These are phyloP conservation scores for Epizoanthus scotinus DNA, from an alignment of 92 coral and sea anemone species.

Conservation along the genomic window DNA sequence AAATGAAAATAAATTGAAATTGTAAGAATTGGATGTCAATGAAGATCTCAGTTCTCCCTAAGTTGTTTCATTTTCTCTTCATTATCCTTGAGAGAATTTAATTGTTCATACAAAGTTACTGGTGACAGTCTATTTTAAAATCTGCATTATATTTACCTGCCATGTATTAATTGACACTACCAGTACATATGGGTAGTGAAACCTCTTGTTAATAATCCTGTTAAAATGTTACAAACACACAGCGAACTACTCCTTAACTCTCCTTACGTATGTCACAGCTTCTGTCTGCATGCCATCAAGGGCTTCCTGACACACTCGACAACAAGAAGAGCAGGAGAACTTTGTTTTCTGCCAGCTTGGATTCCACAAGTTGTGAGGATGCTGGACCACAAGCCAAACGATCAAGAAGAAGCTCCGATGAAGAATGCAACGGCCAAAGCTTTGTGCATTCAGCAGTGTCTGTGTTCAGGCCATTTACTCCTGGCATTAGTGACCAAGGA, in stretches of 20 bases:
- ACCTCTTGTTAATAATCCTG: background rate
- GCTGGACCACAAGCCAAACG: constrained; percentile 63
- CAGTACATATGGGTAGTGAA: background rate
- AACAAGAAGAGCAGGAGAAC: constrained; percentile 77
- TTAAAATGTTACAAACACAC: background rate
- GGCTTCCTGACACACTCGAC: constrained; percentile 56
- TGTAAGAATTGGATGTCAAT: background rate
- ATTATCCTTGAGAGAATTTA: too few relatives aligned
- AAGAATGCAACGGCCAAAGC: constrained; percentile 22
- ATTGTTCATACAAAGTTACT: too few relatives aligned
- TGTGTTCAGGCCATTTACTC: constrained; percentile 56
- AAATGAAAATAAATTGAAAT: too few relatives aligned
- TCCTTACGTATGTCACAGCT: constrained; percentile 80
- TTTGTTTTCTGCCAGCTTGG: constrained; percentile 51
- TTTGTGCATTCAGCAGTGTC: constrained; percentile 73
- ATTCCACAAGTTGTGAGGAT: constrained; percentile 20
- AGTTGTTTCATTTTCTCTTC: too few relatives aligned
- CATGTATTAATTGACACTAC: background rate
- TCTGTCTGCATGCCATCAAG: constrained; percentile 75
- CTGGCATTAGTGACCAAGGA: background rate
- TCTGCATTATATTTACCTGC: background rate
- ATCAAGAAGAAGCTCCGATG: constrained; percentile 50
- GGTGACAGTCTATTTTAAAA: too few relatives aligned
- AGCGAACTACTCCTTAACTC: constrained; percentile 50
- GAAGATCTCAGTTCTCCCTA: too few relatives aligned